Conservation (phyloP, 2,113 vertebrate genomes). For the Haplotaxodon microlepis region DNA sequence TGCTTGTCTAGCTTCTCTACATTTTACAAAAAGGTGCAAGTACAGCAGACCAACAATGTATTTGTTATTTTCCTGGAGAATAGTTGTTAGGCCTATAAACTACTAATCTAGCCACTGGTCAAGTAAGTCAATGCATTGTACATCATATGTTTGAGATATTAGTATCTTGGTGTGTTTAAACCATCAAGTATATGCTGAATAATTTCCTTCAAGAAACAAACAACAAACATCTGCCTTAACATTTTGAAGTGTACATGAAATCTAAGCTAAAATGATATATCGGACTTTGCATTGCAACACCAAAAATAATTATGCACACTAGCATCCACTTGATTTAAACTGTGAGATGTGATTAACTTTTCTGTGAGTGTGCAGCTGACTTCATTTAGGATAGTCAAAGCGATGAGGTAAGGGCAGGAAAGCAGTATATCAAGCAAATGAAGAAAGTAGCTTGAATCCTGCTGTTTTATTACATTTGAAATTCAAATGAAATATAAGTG, state of each 20-base stretch:
- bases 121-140: not conserved
- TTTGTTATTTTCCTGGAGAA: not conserved
- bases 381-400: conserved; percentile 86
- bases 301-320: conserved; percentile 82
- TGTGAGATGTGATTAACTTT: conserved; percentile 84
- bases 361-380: conserved; percentile 72
- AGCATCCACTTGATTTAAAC: conserved; percentile 76
- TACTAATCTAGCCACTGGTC: not conserved
- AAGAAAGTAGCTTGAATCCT: conserved; percentile 86
- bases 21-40: not conserved
- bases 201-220: not conserved
- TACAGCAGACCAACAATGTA: not conserved
- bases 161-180: not conserved
- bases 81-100: conserved; percentile 21
- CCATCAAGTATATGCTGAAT: not conserved
- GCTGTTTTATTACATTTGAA: conserved; percentile 94
- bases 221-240: not conserved
- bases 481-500: conserved; percentile 89
- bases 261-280: not conserved
- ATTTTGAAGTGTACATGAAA: not conserved
- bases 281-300: conserved; percentile 77
- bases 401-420: conserved; percentile 70
- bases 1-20: not conserved
- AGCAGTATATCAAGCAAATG: conserved; percentile 93
- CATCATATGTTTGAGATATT: not conserved